These are phyloP conservation scores for Himalopsyche tibetana DNA, from an alignment of 2,888 invertebrate genomes.

Conservation along the genomic window DNA sequence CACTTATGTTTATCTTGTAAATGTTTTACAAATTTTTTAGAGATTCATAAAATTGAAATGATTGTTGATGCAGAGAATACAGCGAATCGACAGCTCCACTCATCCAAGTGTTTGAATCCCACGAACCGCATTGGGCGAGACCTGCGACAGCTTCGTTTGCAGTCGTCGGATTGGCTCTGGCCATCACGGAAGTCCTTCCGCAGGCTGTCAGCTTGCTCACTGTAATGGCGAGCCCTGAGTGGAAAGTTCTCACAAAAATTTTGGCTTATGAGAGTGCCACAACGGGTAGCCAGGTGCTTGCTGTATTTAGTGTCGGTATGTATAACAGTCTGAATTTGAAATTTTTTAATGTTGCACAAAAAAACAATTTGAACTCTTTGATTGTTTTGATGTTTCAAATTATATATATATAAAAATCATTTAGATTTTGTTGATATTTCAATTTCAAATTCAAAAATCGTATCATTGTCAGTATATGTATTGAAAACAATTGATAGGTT, in stretches of 20 bases:
- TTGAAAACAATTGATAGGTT: too few relatives aligned
- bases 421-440: too few relatives aligned
- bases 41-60: background rate
- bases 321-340: too few relatives aligned
- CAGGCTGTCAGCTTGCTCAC: conserved; percentile 77
- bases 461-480: too few relatives aligned
- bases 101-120: conserved; percentile 78
- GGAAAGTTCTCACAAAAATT: conserved; percentile 79
- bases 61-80: conserved; percentile 71
- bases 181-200: conserved; percentile 80
- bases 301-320: conserved; percentile 80
- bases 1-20: too few relatives aligned
- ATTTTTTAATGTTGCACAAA: too few relatives aligned
- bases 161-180: conserved; percentile 78
- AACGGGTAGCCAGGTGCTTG: conserved; percentile 80
- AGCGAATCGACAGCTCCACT: conserved; percentile 79
- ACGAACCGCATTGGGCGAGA: conserved; percentile 79
- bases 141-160: conserved; percentile 79
- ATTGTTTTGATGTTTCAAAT: too few relatives aligned
- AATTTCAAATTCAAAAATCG: too few relatives aligned
- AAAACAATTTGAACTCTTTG: too few relatives aligned
- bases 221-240: conserved; percentile 78
- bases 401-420: too few relatives aligned
- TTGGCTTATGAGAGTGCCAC: conserved; percentile 79
- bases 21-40: too few relatives aligned